Base-by-base conservation (phyloP, 2,113 vertebrate genomes). In the Leptocoma aspasia region DNA sequence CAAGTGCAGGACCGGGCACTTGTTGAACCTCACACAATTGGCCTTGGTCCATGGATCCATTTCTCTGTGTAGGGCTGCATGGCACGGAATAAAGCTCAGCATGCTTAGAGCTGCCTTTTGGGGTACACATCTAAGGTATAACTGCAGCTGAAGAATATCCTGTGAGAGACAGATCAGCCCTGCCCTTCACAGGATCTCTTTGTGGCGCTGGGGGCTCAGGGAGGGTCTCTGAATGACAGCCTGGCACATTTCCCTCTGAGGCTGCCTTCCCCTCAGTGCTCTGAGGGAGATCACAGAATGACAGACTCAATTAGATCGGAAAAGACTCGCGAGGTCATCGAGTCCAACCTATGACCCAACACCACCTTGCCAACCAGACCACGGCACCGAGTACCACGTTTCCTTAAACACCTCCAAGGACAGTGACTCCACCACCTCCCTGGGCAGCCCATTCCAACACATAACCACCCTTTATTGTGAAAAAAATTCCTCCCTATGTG, bases 81-180 rank as follows among this genome's bases (percentile, higher is more conserved):
- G 11, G n/a, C 3, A 4, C 8, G 5, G 24, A 31, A 41, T 15
- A 28, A 73, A 52, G 26, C 35, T 41, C 31, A 41, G 61, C 47
- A 47, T 27, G 26, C 2, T 6, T 0, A 42, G 2, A 70, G 60
- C n/a, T 47, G 45, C 21, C 26, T 31, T 54, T n/a, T 5, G 7
- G 33, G n/a, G 26, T 6, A 11, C 5, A 1, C 16, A 26, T 2
- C 26, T 11, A 15, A 35, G 24, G 52, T 5, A 2, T 2, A n/a
- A 26, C 18, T 8, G 47, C 14, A n/a, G 22, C 28, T 2, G 19
- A 44, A 66, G n/a, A 47, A 24, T 12, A 31, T 19, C 47, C 66
- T n/a, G 42, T 10, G 9, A 64, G 54, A 13, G 23, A 26, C 22
- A 3, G 26, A 11, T 1, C 13, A 30, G 35, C 7, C 17, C 27